Base-by-base conservation (phyloP, 2,797 vertebrate species). In the Chrysolophus pictus region DNA sequence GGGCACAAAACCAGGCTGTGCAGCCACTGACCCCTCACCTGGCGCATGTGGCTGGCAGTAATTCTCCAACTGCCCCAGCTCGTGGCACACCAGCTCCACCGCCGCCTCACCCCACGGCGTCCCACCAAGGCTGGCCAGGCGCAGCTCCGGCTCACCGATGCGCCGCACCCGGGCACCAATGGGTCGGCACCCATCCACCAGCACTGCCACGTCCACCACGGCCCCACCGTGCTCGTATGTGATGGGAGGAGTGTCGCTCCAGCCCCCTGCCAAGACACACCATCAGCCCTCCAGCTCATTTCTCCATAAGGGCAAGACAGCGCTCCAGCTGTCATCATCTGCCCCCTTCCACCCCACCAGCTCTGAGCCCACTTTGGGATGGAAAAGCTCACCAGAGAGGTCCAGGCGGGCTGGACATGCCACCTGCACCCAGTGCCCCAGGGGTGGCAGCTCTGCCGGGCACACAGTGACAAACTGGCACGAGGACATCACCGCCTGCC, bases 201-300 rank as follows among this genome's bases (percentile, higher is more conserved):
- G 98, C 88, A 99, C 97, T 0, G 99, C 98, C 8, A 98, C 59
- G 1, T 99, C 98, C 84, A 99, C 98, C 94, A 99, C 99, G 0
- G 98, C 98, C 23, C 99, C 99, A 0, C 99, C 99, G 0, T 98
- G 98, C 95, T 99, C 99, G 0, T 99, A 99, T 8, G 99, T 98
- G 53, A 99, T 98, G 12, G 99, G 99, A 1, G 99, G 99, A 0
- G 99, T 99, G 97, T 99, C 99, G 0, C 99, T 99, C 99, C 99
- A 99, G 60, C 99, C 99, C 0, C 99, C 99, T 99, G 81, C 3
- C 33, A 1, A 64, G 4, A 23, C 73, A 41, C 68, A 22, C 11
- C 4, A 1, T 94, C 88, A 95, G 73, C 29, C 9, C 46, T 65
- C 42, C 0, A 0, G 18, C 46, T 37, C 39, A 46, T 42, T 6